These are phyloP conservation scores for Brachionus manjavacas DNA, from an alignment of 1,140 invertebrate species.

Conservation along the genomic window DNA sequence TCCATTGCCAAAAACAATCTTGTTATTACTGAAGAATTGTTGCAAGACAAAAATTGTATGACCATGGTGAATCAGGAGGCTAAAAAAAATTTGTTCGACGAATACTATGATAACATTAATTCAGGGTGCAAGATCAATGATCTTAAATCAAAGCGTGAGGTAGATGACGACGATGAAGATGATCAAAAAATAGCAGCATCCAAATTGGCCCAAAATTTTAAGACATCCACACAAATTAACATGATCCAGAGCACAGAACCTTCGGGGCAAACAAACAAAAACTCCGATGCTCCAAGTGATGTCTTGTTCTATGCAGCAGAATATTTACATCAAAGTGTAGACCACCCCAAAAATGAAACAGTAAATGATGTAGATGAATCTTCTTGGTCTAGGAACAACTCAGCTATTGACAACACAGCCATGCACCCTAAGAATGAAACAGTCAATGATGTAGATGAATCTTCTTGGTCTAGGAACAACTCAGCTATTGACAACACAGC, in stretches of 20 bases:
- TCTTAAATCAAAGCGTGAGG: not conserved
- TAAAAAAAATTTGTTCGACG: not conserved
- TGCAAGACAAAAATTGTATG: not conserved
- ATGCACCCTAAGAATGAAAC: not conserved
- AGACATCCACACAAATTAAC: not conserved
- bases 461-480: not conserved
- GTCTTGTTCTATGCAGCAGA: not conserved
- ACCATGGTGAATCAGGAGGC: not conserved
- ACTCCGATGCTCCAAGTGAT: not conserved
- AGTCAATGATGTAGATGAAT: not conserved
- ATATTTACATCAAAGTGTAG: not conserved
- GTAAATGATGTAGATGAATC: not conserved
- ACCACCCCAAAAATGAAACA: not conserved
- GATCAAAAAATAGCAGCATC: not conserved
- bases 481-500: not conserved
- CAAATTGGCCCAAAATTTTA: not conserved
- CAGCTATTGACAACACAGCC: not conserved
- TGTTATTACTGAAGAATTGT: not conserved
- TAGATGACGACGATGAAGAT: not conserved
- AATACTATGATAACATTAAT: not conserved
- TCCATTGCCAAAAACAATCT: not conserved
- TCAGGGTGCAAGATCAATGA: not conserved
- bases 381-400: not conserved
- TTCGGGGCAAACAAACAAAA: not conserved
- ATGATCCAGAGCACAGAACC: not conserved